Percentiles rank a stretch among this genome's conserved stretches.
These are phyloP conservation scores for Lathronympha strigana DNA, from an alignment of 2,888 invertebrate species.

Conservation along the genomic window DNA sequence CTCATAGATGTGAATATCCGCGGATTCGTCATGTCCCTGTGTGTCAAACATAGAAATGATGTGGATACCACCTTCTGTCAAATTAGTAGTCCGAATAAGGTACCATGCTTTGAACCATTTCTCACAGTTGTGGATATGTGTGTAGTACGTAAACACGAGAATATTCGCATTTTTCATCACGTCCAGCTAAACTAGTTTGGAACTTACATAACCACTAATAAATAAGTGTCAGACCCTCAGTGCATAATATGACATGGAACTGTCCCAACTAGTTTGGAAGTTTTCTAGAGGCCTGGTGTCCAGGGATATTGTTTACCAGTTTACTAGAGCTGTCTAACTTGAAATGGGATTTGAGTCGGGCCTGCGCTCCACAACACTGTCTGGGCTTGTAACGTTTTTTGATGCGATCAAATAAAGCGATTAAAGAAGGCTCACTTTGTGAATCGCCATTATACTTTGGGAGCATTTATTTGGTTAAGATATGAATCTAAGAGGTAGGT, in stretches of 20 bases:
- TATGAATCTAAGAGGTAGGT: no score
- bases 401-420: background rate
- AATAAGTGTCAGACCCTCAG: constrained; percentile 21
- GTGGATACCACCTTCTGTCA: no score
- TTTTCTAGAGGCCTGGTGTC: constrained; percentile 24
- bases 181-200: constrained; percentile 39
- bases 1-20: no score
- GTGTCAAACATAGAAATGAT: no score
- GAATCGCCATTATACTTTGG: background rate
- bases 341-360: constrained; percentile 29
- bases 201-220: constrained; percentile 37
- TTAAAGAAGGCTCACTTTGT: background rate
- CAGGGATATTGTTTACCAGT: constrained; percentile 37
- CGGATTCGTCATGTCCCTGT: no score
- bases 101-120: no score
- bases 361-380: constrained; percentile 16
- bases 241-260: constrained; percentile 45
- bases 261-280: constrained; percentile 48
- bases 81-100: no score
- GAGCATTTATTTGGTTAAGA: no score
- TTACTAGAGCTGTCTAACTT: constrained; percentile 15
- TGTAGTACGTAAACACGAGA: no score
- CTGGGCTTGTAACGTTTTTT: background rate
- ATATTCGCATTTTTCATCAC: no score
- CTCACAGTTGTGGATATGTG: no score